Percentiles rank a stretch among this genome's conserved stretches.
Conservation (phyloP, 2,888 invertebrate genomes). For the Pammene aurita region DNA sequence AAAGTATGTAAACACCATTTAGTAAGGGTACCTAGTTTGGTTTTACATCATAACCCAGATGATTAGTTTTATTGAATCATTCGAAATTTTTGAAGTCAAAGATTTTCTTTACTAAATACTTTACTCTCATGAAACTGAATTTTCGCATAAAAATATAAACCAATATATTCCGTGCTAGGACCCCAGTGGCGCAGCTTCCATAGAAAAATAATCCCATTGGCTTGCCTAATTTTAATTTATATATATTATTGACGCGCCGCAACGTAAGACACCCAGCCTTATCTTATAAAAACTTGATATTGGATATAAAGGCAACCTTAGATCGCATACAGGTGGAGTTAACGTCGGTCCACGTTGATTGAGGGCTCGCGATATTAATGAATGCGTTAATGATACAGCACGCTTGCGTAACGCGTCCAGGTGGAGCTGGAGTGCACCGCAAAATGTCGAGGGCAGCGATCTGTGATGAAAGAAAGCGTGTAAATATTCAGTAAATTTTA, state of each 20-base stretch:
- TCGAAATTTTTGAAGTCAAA: too few relatives aligned
- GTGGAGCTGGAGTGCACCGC: constrained; percentile 17
- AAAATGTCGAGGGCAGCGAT: constrained; percentile 36
- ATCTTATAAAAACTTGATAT: background rate
- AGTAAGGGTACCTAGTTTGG: too few relatives aligned
- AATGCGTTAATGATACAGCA: constrained; percentile 36
- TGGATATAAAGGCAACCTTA: constrained; percentile 2
- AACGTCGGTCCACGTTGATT: constrained; percentile 25
- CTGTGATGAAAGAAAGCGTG: constrained; percentile 13
- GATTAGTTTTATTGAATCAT: too few relatives aligned
- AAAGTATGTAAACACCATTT: too few relatives aligned
- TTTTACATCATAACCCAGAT: too few relatives aligned
- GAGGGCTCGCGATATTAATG: constrained; percentile 37
- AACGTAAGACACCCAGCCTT: background rate
- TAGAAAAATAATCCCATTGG: too few relatives aligned
- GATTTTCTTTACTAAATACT: too few relatives aligned
- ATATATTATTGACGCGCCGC: background rate
- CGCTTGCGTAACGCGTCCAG: constrained; percentile 37
- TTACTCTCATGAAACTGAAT: too few relatives aligned
- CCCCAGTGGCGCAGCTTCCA: too few relatives aligned
- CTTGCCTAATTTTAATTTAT: too few relatives aligned
- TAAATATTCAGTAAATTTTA: background rate
- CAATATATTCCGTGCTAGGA: too few relatives aligned
- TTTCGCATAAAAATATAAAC: too few relatives aligned
- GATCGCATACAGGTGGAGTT: constrained; percentile 13